A percentile compares a stretch with the other conserved stretches of the same genome.
Conservation (phyloP, 2,888 invertebrate genomes). For the Agapetus fuscipes region DNA sequence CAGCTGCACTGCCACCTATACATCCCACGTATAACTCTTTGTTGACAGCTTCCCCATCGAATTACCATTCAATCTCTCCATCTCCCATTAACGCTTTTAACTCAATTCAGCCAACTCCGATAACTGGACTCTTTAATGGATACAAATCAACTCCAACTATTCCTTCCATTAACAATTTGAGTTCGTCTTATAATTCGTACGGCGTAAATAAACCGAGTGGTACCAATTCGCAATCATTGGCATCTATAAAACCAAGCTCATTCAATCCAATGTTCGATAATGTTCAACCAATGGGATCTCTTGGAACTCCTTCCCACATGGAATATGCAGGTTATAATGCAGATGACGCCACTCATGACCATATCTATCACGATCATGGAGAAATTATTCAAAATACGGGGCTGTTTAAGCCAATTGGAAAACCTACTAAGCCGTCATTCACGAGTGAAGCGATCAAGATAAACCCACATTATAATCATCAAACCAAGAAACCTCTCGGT, state of each 20-base stretch:
- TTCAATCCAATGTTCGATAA: neutral
- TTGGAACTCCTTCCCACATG: slow-evolving; percentile 34
- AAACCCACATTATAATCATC: slow-evolving; percentile 21
- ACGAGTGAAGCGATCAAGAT: slow-evolving; percentile 34
- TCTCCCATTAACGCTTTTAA: too few relatives aligned
- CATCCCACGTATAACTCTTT: too few relatives aligned
- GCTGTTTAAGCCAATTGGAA: slow-evolving; percentile 29
- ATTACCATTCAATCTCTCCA: neutral
- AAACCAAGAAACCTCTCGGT: neutral
- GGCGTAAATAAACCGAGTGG: too few relatives aligned
- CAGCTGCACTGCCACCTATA: neutral
- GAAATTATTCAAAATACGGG: slow-evolving; percentile 35
- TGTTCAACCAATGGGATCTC: slow-evolving; percentile 19
- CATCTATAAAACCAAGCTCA: neutral
- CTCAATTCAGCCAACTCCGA: too few relatives aligned
- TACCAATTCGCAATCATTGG: neutral
- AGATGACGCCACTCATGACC: slow-evolving; percentile 43
- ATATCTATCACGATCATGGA: slow-evolving; percentile 42
- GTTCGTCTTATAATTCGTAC: too few relatives aligned
- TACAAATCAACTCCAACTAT: too few relatives aligned
- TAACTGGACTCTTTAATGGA: too few relatives aligned
- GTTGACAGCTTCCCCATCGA: neutral
- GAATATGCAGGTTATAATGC: slow-evolving; percentile 40
- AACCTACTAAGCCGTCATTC: slow-evolving; percentile 35
- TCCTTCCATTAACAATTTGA: too few relatives aligned